Evolutionary conservation across 2,113 vertebrate genomes (phyloP), one percentile per base, ranked within the genome.

Genomic region (Vanacampus margaritifer): DNA sequence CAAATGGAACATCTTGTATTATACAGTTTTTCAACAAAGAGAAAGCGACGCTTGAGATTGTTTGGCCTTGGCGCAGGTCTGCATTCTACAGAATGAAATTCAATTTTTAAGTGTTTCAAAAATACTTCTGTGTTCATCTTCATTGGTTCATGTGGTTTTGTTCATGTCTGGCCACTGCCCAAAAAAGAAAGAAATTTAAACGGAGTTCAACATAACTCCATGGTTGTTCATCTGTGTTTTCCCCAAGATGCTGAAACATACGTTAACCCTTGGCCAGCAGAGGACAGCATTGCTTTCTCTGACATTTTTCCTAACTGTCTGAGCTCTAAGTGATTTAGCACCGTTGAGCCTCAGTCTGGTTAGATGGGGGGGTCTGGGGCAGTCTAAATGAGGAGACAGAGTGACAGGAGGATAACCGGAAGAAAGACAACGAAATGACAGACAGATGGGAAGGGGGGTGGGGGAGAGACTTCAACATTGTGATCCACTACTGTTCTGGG

Each of bases 241-340:
- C 39, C 9, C 64, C 56, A 63, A 72, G 65, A 39, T 57, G 60
- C 67, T 64, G 11, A n/a, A 32, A 51, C 37, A 6, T 32, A 54
- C 62, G 65, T 41, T 28, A 35, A 10, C 67, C 74, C 26, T 62
- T 45, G n/a, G 2, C 80, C 89, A 88, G 74, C 75, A 89, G 89
- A 86, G 87, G 24, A 84, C 87, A 89, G 84, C 84, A 84, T 90
- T 88, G 85, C 79, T 81, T 60, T 88, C 79, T 72, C 41, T 72
- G 63, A 73, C 57, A 23, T 5, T 6, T 45, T 17, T 5, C 21
- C 71, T 24, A 62, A 14, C 12, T 65, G 16, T 51, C 12, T 5
- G 48, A 48, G 68, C 48, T 64, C 53, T 28, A 51, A 64, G 46
- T 73, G n/a, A 68, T 62, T 48, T 69, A 78, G 73, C 69, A 66